Percentiles rank a stretch among this genome's conserved stretches.
These are phyloP conservation scores for Lasiurus borealis DNA, from an alignment of 2,113 vertebrate genomes.

Conservation along the genomic window DNA sequence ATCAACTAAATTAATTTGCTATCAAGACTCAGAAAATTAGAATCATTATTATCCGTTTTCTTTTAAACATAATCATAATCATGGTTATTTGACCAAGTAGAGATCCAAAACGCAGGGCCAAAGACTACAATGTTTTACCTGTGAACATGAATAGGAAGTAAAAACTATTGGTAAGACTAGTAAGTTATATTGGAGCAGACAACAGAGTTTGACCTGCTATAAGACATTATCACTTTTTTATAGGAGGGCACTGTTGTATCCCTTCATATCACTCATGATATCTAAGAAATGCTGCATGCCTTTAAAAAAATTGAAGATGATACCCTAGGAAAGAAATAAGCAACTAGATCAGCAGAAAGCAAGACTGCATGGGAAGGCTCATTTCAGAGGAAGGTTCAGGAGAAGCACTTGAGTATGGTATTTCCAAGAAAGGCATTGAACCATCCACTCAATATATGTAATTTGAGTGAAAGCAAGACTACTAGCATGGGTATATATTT, in stretches of 20 bases:
- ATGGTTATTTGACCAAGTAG: not conserved
- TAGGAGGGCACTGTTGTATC: fast-evolving
- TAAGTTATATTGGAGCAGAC: not conserved
- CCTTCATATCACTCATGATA: not conserved
- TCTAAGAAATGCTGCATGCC: not conserved
- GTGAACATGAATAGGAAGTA: not conserved
- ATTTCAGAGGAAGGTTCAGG: not conserved
- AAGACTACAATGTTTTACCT: not conserved
- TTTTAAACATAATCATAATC: not conserved
- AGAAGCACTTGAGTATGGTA: no score
- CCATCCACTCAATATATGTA: no score
- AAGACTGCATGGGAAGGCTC: not conserved
- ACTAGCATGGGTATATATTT: not conserved
- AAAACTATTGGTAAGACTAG: not conserved
- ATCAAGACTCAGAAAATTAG: slow-evolving; percentile 51
- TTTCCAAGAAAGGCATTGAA: not conserved
- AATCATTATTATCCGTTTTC: not conserved
- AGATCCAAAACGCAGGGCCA: not conserved
- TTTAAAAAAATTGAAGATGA: not conserved
- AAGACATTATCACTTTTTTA: not conserved
- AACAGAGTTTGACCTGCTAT: not conserved
- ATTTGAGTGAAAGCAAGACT: not conserved
- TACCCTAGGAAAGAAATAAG: not conserved
- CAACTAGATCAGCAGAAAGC: not conserved
- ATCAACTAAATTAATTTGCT: slow-evolving; percentile 63